Evolutionary conservation across 2,113 vertebrate genomes (phyloP), one percentile per base, ranked within the genome.

Genomic region (Glaucidium brasilianum): DNA sequence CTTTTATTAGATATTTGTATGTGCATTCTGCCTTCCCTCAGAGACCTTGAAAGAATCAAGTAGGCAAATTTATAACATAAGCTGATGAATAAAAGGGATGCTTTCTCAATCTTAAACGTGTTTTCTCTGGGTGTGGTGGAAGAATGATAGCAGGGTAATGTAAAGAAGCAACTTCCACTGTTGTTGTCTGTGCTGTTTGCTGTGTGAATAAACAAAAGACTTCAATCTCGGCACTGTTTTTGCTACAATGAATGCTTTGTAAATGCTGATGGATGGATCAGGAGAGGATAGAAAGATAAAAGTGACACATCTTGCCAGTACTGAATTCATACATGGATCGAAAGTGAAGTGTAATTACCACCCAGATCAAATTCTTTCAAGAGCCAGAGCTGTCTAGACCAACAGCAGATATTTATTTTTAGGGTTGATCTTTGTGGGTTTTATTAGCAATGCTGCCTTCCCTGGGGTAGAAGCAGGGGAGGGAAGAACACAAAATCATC

Each of bases 391-490:
- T 88, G 81, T 93, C 93, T 94, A 92, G 94, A 94, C 87, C 81
- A 94, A 95, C 77, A 94, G 92, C 64, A 91, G 92, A 91, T 94
- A 85, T 88, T 97, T 97, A 96, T 96, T 97, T 96, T 96, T 94
- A 91, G 83, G 72, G 88, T 16, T 93, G 80, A 91, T 94, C 76
- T 94, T 92, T 85, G 88, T 94, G 66, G 66, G 58, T 86, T 95
- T 97, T 96, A 94, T 95, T 94, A 95, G 89, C 86, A 91, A 83
- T 88, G 69, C 34, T 92, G 71, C 62, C 27, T 92, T 86, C 86
- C 76, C 89, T 85, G 50, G 66, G 53, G 80, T 89, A 85, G 92
- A 89, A 82, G 62, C 21, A 95, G n/a, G 49, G 43, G 30, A 96
- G 90, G n/a, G 63, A 77, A 87, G 80, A 90, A 85, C 74, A 90